Percentiles rank a stretch among this genome's conserved stretches.
These are phyloP conservation scores for Spilosoma lubricipeda DNA, from an alignment of 2,888 invertebrate genomes.

Conservation along the genomic window DNA sequence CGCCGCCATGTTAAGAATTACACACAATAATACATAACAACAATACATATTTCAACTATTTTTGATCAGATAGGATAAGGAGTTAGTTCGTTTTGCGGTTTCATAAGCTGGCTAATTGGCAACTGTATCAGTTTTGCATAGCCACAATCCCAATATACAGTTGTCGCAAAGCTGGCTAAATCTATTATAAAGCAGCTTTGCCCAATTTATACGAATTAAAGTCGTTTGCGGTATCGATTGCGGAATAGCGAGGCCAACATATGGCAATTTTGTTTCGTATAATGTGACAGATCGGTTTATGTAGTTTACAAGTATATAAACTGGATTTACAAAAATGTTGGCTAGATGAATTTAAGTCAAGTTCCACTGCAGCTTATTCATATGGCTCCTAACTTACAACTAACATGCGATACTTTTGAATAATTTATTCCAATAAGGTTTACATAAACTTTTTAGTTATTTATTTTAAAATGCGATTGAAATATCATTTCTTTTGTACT, in stretches of 20 bases:
- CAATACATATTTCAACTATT: conserved; percentile 12
- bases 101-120: conserved; percentile 62
- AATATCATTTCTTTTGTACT: conserved; percentile 23
- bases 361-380: conserved; percentile 59
- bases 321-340: conserved; percentile 40
- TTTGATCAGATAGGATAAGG: conserved; percentile 30
- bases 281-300: conserved; percentile 6
- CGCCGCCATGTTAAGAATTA: neutral
- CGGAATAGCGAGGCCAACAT: conserved; percentile 34
- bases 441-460: conserved; percentile 53
- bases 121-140: conserved; percentile 58
- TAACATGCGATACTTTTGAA: conserved; percentile 65
- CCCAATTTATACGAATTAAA: conserved; percentile 65
- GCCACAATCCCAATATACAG: conserved; percentile 59
- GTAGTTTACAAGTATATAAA: neutral
- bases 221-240: conserved; percentile 54
- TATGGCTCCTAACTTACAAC: conserved; percentile 51
- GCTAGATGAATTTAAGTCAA: conserved; percentile 55
- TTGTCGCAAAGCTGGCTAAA: conserved; percentile 61
- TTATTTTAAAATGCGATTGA: conserved; percentile 27
- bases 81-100: conserved; percentile 47
- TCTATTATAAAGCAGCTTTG: conserved; percentile 66
- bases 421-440: conserved; percentile 59
- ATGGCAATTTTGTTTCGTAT: conserved; percentile 32
- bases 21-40: neutral